These are phyloP conservation scores for Ceratina australensis DNA, from an alignment of 1,140 invertebrate species.

Conservation along the genomic window DNA sequence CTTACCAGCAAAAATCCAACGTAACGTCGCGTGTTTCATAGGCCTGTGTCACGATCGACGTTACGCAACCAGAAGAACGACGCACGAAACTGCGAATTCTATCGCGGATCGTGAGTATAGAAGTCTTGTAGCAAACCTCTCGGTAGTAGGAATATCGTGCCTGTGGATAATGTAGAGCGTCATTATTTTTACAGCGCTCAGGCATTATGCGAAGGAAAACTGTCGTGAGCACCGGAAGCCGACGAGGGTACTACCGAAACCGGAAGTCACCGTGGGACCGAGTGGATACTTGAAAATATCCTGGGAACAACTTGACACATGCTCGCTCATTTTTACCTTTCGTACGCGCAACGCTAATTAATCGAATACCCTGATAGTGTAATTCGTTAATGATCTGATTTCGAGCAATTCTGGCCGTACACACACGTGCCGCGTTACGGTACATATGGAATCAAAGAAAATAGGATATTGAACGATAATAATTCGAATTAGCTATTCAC, in stretches of 20 bases:
- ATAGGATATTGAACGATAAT: constrained; percentile 9
- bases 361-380: too few species aligned
- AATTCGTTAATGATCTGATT: too few species aligned
- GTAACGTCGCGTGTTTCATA: constrained; percentile 27
- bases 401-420: neutral
- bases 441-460: constrained; percentile 1
- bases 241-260: constrained; percentile 41
- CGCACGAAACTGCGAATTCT: constrained; percentile 2
- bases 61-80: neutral
- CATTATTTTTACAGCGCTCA: constrained; percentile 8
- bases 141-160: neutral
- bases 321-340: neutral
- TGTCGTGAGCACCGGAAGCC: constrained; percentile 48
- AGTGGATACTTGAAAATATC: constrained; percentile 52
- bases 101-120: constrained; percentile 3
- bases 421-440: neutral
- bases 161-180: neutral
- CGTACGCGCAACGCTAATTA: neutral
- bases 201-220: constrained; percentile 45
- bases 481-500: constrained; percentile 37
- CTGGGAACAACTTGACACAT: constrained; percentile 50
- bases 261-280: constrained; percentile 59
- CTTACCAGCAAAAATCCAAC: neutral
- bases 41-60: neutral
- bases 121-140: neutral